Base-by-base conservation (phyloP, 2,888 invertebrate genomes). In the Cantharis rufa region DNA sequence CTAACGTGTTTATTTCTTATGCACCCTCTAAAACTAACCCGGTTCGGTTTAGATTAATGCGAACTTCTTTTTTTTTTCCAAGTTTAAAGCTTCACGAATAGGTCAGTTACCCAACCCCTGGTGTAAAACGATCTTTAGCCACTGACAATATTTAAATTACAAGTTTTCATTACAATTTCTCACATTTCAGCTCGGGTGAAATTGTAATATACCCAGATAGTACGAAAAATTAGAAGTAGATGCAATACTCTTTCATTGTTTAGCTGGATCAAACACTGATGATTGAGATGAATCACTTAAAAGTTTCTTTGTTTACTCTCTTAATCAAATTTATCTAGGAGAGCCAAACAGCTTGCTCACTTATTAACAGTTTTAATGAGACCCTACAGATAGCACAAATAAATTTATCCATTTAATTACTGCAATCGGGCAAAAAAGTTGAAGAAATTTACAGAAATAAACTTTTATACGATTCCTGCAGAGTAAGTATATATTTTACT, bases 1-100 rank as follows among this genome's bases (percentile, higher is more conserved):
- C 32, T 18, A 62, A 62, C 15, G 62, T 66, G 15, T 70, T 64
- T 75, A 75, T 71, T 70, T 70, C 70, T 32, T 70, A 75, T 70
- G 64, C 74, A 75, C 74, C 74, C 74, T 66, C 74, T 62, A 70
- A 74, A 61, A 15, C 70, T 70, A 75, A 69, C 71, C 18, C 15
- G 15, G 66, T 64, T 48, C n/a, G 48, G 48, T 48, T 27, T 16
- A 61, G 61, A 75, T 32, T 64, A 70, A 61, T 66, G 74, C 66
- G 64, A 15, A 21, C n/a, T n/a, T 0, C 16, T 27, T 66, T 13
- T 66, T 66, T 66, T 75, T 63, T 70, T 61, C 66, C 18, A 18
- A 16, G 16, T 2, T 16, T 16, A 16, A 18, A 18, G 18, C 18
- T 18, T 18, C 18, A 70, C 16, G 64, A 10, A 68, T 75, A 70